Base-by-base conservation (phyloP, 2,113 vertebrate species). In the Oncorhynchus nerka region DNA sequence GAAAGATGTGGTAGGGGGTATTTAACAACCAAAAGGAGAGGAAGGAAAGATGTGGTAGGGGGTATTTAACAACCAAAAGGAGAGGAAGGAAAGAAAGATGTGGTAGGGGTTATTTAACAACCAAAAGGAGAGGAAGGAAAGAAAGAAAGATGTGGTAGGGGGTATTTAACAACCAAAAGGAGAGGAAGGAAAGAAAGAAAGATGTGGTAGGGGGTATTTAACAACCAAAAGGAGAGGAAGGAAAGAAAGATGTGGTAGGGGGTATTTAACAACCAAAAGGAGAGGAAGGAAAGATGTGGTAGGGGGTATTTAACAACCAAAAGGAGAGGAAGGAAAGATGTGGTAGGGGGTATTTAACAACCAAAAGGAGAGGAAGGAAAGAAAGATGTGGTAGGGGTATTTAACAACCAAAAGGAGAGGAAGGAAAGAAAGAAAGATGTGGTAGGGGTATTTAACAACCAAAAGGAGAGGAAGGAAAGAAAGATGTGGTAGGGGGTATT, bases 51-150 rank as follows among this genome's bases (percentile, higher is more conserved):
- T 79, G 85, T 66, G 76, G 84, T 82, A 70, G 22, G 0, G 75
- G 75, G 78, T 78, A 83, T 89, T 89, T 91, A 49, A 75, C 81
- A 86, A 80, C 76, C 88, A 88, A 88, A 79, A 39, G 26, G 26
- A 26, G 26, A 65, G 70, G 67, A 75, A 73, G 75, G 80, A 81
- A 87, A 77, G 71, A 81, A 87, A 77, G 71, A 82, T 79, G 85
- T 66, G 76, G 84, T 82, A 70, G 22, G 0, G 75, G 75, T 77
- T 78, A 83, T 89, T 89, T 91, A 49, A 75, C 81, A 86, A 80
- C 76, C 88, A 88, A 88, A 79, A 39, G 26, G 26, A 26, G 26
- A 26, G 26, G 26, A 7, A 65, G 70, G 67, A 75, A 73, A 77
- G 80, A 75, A 73, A 77, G 80, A 81, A 87, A 77, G 71, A 82